A percentile compares a stretch with the other conserved stretches of the same genome.
phyloP scores from a whole-genome alignment of 2,113 vertebrate species.

The Halichoeres trimaculatus region DNA sequence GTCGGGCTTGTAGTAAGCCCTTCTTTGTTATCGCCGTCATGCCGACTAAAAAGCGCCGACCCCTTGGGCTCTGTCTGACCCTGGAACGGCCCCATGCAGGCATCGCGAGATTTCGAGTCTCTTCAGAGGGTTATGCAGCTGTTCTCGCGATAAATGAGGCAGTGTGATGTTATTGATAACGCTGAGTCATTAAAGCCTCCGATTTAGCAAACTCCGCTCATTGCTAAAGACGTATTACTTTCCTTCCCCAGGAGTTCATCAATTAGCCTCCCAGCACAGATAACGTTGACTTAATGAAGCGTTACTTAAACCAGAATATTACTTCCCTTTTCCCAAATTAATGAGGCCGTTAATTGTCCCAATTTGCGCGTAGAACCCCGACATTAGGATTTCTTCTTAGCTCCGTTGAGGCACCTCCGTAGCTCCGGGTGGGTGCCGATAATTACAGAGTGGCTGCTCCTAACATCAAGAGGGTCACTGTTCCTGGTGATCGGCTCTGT shows the following conservation, averaged over 20 bases:
- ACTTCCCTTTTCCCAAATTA: conserved; percentile 79
- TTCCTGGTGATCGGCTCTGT: conserved; percentile 63
- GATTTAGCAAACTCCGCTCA: background rate
- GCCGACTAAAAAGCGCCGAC: background rate
- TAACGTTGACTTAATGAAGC: conserved; percentile 77
- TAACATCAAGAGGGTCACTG: conserved; percentile 75
- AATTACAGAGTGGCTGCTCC: conserved; percentile 76
- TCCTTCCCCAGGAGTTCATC: conserved; percentile 51
- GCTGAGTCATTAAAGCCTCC: background rate
- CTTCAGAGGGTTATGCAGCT: background rate
- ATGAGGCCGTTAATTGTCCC: conserved; percentile 81
- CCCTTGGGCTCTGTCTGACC: conserved; percentile 11
- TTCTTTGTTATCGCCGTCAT: conserved; percentile 33
- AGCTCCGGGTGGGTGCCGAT: conserved; percentile 73
- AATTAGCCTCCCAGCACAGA: conserved; percentile 65
- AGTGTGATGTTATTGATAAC: background rate
- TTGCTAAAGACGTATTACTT: conserved; percentile 7
- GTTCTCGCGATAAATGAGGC: conserved; percentile 13
- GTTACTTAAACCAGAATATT: conserved; percentile 72
- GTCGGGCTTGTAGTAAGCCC: conserved; percentile 5
- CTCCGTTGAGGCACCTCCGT: conserved; percentile 68
- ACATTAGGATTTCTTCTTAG: conserved; percentile 67
- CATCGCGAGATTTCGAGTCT: conserved; percentile 29
- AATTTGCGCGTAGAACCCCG: conserved; percentile 75
- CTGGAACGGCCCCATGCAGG: conserved; percentile 3